Conservation (phyloP, 1,140 invertebrate species). For the Eubasilissa regina region DNA sequence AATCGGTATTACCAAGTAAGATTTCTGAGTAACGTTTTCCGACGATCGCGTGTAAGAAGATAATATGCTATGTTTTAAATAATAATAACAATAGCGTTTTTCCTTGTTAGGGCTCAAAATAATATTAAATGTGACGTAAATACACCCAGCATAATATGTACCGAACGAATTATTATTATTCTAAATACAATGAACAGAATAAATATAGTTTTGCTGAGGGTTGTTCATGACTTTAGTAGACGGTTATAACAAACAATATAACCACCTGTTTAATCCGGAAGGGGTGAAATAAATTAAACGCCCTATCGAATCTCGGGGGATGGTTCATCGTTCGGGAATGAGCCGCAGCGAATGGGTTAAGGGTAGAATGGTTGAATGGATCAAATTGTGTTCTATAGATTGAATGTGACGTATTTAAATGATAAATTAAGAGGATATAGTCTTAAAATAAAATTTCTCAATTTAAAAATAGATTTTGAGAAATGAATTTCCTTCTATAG, state of each 20-base stretch:
- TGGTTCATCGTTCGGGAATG: conserved; percentile 1
- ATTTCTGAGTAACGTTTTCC: no score
- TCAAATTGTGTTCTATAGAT: conserved; percentile 21
- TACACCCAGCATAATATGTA: background rate
- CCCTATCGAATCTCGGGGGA: conserved; percentile 27
- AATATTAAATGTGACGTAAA: background rate
- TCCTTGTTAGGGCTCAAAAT: no score
- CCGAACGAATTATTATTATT: background rate
- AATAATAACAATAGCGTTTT: no score
- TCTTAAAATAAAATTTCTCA: no score
- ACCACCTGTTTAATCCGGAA: conserved; percentile 40
- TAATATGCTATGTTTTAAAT: no score
- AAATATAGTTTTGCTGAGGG: conserved; percentile 21
- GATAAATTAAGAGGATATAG: no score
- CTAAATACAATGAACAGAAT: background rate
- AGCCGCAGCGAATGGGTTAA: conserved; percentile 41
- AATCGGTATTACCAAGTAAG: no score
- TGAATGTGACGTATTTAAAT: background rate
- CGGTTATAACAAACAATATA: conserved; percentile 40
- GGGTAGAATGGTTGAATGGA: conserved; percentile 10
- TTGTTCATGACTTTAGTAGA: conserved; percentile 18
- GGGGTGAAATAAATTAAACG: conserved; percentile 45
- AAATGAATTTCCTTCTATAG: no score
- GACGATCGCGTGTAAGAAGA: no score
- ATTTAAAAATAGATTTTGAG: no score